Evolutionary conservation across 1,140 invertebrate species (phyloP).

Genomic region (Heliconius melpomene): DNA sequence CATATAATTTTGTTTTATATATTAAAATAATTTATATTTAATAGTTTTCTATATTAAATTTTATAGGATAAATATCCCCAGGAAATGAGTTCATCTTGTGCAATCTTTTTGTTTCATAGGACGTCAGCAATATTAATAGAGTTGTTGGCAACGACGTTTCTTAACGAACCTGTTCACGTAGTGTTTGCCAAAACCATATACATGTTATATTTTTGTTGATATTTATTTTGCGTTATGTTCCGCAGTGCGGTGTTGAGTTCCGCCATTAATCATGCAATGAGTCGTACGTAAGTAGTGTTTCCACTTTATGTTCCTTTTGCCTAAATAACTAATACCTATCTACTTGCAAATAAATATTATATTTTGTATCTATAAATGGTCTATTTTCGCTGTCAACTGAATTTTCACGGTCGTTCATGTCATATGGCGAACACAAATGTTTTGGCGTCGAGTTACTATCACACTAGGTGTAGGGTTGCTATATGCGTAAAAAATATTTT

Average conservation of each 20-base stretch:
- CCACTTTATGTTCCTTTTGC: background rate
- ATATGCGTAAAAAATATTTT: background rate
- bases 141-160: conserved; percentile 30
- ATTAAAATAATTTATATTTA: background rate
- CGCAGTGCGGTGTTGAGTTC: too few relatives aligned
- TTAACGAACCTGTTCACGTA: background rate
- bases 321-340: too few relatives aligned
- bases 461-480: conserved; percentile 31
- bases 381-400: conserved; percentile 25
- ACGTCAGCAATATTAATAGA: conserved; percentile 31
- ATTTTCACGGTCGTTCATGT: conserved; percentile 38
- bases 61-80: conserved; percentile 25
- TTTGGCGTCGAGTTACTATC: conserved; percentile 39
- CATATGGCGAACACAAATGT: conserved; percentile 29
- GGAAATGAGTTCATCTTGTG: conserved; percentile 23
- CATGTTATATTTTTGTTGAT: background rate
- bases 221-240: background rate
- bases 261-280: too few relatives aligned
- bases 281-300: background rate
- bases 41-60: conserved; percentile 12
- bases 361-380: background rate
- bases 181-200: background rate
- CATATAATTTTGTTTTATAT: background rate
- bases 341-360: background rate
- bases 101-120: conserved; percentile 7